Evolutionary conservation across 2,797 vertebrate genomes (phyloP), one percentile per base, ranked within the genome.

Genomic region (Sebastes steindachneri): DNA sequence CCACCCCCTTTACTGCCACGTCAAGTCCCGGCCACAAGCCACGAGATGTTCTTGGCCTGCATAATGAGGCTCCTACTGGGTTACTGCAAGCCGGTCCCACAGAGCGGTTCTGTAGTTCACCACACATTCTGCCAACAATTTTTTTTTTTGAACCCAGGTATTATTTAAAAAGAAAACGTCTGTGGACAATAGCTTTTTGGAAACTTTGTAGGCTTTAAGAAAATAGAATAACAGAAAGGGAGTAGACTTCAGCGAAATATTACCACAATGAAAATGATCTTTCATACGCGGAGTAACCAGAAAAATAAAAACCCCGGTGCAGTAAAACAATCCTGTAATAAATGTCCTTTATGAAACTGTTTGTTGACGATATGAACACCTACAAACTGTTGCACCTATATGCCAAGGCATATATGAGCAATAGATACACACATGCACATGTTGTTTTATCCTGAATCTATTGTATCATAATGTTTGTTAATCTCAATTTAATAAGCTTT

Each of bases 21-120:
- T 87, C 75, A 70, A 85, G 83, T 73, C 84, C 91, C 88, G 85
- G 86, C 88, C 90, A 87, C 90, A 93, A 89, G 91, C 91, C 92
- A 89, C 86, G 75, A 86, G 88, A 91, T 90, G 88, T 88, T 90
- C 88, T 91, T 88, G 90, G 91, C 84, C 80, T 58, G 64, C 15
- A 31, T 55, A 35, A 64, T 15, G 70, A 80, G 73, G 85, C 87
- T 91, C 85, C 80, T 79, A 73, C 89, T 82, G 92, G 74, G 66
- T 90, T 83, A 78, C 81, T 60, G 88, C 83, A 70, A 76, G 84
- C 62, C 75, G 64, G 80, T 88, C 84, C 80, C 87, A 69, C 79
- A 65, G 82, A 82, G 84, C 33, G 4, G 79, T 31, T 67, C 66
- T 82, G 55, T 10, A 89, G 82, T 86, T 87, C 84, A 86, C n/a